phyloP scores from a whole-genome alignment of 1,140 invertebrate genomes.

The Heliconius melpomene region DNA sequence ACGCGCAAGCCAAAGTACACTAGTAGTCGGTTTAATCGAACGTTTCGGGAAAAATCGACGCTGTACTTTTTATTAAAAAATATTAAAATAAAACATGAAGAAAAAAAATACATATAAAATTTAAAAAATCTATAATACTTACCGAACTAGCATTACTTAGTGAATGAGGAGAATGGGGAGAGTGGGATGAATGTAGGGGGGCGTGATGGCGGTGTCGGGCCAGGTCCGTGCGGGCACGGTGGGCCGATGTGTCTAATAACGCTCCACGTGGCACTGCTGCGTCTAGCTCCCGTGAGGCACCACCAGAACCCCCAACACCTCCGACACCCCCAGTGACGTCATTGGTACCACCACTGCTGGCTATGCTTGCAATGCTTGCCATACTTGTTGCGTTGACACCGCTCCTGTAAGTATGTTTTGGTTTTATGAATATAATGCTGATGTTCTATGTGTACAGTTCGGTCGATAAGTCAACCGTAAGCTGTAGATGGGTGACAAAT shows the following conservation, averaged over 20 bases:
- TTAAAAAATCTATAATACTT: slow-evolving; percentile 43
- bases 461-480: too few relatives aligned
- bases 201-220: slow-evolving; percentile 82
- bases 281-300: slow-evolving; percentile 86
- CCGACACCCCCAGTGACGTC: slow-evolving; percentile 20
- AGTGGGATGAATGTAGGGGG: slow-evolving; percentile 69
- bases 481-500: too few relatives aligned
- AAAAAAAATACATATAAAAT: neutral
- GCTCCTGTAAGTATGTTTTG: slow-evolving; percentile 19
- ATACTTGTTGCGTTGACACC: slow-evolving; percentile 23
- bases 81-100: too few relatives aligned
- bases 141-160: slow-evolving; percentile 86
- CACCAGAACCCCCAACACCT: slow-evolving; percentile 5
- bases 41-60: too few relatives aligned
- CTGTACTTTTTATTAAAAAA: too few relatives aligned
- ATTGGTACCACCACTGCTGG: slow-evolving; percentile 6
- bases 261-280: slow-evolving; percentile 90
- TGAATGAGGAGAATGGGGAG: slow-evolving; percentile 60
- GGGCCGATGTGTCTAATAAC: slow-evolving; percentile 92
- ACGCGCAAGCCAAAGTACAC: too few relatives aligned
- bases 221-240: slow-evolving; percentile 93
- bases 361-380: neutral
- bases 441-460: too few relatives aligned
- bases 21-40: too few relatives aligned
- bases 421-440: neutral